Evolutionary conservation across 2,797 vertebrate genomes (phyloP), one percentile per base, ranked within the genome.

Genomic region (Enteromius mattozi): DNA sequence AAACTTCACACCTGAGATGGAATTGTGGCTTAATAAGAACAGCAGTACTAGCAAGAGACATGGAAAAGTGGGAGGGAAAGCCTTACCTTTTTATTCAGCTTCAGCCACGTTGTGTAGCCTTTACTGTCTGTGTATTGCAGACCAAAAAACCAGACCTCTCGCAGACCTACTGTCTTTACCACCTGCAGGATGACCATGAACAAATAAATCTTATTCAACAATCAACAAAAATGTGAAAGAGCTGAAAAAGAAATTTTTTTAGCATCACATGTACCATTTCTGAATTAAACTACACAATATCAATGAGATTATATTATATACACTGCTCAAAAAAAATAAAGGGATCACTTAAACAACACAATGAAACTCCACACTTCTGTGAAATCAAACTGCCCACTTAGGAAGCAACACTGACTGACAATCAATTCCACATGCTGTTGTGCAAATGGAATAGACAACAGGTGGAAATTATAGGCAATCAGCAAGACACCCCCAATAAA

Each of bases 91-190:
- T 99, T 99, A 14, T 99, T 96, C 70, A 94, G 91, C 88, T 96
- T 97, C 91, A 99, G 92, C 98, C 98, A 99, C 17, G 96, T 95
- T 77, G 92, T 42, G 89, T 96, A 95, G 82, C 97, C 97, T 94
- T 96, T 99, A 91, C 87, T 94, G 91, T 99, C 97, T 16, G 93
- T 85, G 30, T 97, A 99, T 92, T 98, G 97, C 85, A 99, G 95
- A 87, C 98, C 98, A 81, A 99, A 99, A 94, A 96, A 99, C 98
- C 98, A 99, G 3, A 95, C 92, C 90, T 99, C 98, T 83, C 98
- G 94, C 63, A 99, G 92, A 3, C 97, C 98, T 66, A 99, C 96
- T 13, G 98, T 99, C 92, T 96, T 96, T 72, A 97, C 94, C 79
- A 99, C 97, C 98, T 99, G 91, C 68, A 45, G 21, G 12, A 70